Conservation (phyloP, 1,140 invertebrate species). For the Drosophila sproati region DNA sequence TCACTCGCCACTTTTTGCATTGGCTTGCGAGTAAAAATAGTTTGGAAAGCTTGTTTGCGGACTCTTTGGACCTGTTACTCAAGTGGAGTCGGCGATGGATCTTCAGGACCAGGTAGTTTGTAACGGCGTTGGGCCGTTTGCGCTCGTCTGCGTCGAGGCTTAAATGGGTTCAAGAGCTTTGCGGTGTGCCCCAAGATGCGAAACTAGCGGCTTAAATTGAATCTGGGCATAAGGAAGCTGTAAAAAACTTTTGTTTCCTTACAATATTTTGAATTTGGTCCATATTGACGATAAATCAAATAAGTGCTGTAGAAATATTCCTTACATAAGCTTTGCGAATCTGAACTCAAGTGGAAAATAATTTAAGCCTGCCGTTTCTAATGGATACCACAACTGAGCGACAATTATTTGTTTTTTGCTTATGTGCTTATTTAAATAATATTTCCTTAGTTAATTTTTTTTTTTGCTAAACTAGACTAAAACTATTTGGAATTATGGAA, state of each 20-base stretch:
- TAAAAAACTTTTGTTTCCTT: constrained; percentile 4
- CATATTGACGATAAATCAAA: background rate
- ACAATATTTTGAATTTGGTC: constrained; percentile 2
- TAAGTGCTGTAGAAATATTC: too few species aligned
- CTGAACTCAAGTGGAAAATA: too few species aligned
- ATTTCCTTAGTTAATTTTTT: too few species aligned
- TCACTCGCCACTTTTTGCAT: constrained; percentile 44
- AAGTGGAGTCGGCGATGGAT: constrained; percentile 34
- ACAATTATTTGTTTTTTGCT: too few species aligned
- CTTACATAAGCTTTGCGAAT: too few species aligned
- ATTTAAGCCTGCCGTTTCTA: too few species aligned
- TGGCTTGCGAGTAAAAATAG: constrained; percentile 79
- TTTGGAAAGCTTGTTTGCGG: constrained; percentile 39
- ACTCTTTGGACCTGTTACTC: constrained; percentile 18
- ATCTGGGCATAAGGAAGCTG: constrained; percentile 29
- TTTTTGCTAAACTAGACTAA: too few species aligned
- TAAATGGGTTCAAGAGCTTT: constrained; percentile 54
- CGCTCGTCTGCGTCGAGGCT: constrained; percentile 32
- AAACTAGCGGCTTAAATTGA: constrained; percentile 34
- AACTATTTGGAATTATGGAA: too few species aligned
- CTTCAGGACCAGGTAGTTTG: constrained; percentile 40
- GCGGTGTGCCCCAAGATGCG: constrained; percentile 14
- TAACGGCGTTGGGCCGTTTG: constrained; percentile 41
- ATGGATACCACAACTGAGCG: too few species aligned
- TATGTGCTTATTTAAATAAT: too few species aligned